These are phyloP conservation scores for Trididemnum nubilum DNA, from an alignment of 23 tunicate species.

Conservation along the genomic window DNA sequence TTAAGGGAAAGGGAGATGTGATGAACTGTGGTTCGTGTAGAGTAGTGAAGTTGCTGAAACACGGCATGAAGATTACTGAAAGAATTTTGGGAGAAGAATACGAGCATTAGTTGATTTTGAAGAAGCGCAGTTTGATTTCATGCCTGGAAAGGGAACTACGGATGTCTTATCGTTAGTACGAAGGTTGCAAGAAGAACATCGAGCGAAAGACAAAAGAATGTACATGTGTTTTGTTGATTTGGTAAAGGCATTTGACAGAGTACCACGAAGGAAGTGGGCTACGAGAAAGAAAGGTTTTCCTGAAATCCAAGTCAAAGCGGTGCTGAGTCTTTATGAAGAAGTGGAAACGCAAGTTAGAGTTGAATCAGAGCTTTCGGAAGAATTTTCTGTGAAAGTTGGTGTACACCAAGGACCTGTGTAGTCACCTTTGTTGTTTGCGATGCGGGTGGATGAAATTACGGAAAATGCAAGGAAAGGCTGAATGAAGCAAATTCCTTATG, in stretches of 20 bases:
- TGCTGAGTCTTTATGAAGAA: background rate
- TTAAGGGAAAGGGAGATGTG: slow-evolving; percentile 24
- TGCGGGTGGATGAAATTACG: background rate
- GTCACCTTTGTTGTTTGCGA: slow-evolving; percentile 4
- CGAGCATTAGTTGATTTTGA: background rate
- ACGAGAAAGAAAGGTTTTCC: background rate
- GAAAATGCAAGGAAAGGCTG: too few relatives aligned
- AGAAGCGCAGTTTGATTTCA: slow-evolving; percentile 13
- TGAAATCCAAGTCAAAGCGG: slow-evolving; percentile 4
- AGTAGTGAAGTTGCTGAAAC: slow-evolving; percentile 27
- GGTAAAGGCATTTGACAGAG: slow-evolving; percentile 24
- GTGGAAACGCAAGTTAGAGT: background rate
- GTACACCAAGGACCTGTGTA: slow-evolving; percentile 13
- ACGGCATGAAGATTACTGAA: slow-evolving; percentile 15
- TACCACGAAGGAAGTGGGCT: slow-evolving; percentile 19
- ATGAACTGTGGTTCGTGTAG: slow-evolving; percentile 14
- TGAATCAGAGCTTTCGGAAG: slow-evolving; percentile 20
- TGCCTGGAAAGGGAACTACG: slow-evolving; percentile 31
- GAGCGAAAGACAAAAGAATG: background rate
- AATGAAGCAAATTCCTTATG: too few relatives aligned
- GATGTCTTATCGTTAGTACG: background rate
- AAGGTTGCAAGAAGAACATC: background rate
- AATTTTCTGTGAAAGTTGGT: slow-evolving; percentile 13
- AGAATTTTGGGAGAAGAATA: slow-evolving; percentile 5
- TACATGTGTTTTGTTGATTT: slow-evolving; percentile 24